Evolutionary conservation across 1,140 invertebrate genomes (phyloP), one percentile per base, ranked within the genome.

Genomic region (Caenorhabditis brenneri): DNA sequence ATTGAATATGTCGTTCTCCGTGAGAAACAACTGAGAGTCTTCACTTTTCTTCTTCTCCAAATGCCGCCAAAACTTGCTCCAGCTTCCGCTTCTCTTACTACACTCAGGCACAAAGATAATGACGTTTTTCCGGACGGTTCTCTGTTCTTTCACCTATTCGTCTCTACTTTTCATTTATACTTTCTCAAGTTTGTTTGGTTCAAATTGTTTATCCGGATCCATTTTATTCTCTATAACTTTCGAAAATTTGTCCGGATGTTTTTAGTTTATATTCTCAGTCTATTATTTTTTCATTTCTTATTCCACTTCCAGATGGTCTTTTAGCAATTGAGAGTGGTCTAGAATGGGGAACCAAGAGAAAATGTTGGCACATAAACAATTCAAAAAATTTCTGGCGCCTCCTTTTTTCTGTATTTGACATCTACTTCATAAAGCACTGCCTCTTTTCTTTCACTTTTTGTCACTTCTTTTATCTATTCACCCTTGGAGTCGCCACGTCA

Each of bases 91-190:
- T 33, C 58, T 65, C 24, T 29, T 58, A 58, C 58, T 36, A 33
- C 16, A 65, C 58, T 33, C 15, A 22, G 29, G 12, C 12, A 33
- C 12, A 33, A 60, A 65, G 29, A 65, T 65, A 65, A 65, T 65
- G 58, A 65, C 58, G 58, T 65, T 65, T 65, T 65, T 65, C 58
- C 58, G 58, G 58, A 65, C 31, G 29, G 58, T 65, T 65, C 58
- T 42, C 58, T 65, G 58, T 65, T 65, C 58, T n/a, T 33, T n/a
- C 29, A 16, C 53, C 53, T 16, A 6, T 29, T 27, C 53, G 4
- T 65, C 1, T 65, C 29, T 24, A 27, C 53, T 29, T 51, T 29
- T 27, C 53, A 24, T 29, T 55, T 55, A 27, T 55, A 55, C 53
- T 27, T 29, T 33, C 24, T 33, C 6, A n/a, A n/a, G n/a, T 33